These are phyloP conservation scores for Larimichthys crocea DNA, from an alignment of 2,113 vertebrate species.

Conservation along the genomic window DNA sequence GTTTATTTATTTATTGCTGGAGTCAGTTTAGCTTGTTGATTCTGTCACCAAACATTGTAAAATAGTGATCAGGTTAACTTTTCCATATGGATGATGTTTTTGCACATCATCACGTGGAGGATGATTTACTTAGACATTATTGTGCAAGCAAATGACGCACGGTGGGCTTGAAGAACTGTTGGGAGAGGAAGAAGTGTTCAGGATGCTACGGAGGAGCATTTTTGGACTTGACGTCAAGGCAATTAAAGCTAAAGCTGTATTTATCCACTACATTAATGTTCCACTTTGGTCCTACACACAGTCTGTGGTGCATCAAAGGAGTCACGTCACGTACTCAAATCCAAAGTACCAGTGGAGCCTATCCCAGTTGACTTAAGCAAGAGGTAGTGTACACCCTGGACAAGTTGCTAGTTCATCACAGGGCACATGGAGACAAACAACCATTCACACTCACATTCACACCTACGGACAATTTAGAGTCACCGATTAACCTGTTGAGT, in stretches of 20 bases:
- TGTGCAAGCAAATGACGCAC: background rate
- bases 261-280: background rate
- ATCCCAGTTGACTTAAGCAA: too few species aligned
- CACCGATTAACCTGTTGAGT: too few species aligned
- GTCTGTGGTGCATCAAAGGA: background rate
- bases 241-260: background rate
- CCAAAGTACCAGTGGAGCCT: too few species aligned
- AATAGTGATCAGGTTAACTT: background rate
- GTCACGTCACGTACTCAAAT: too few species aligned
- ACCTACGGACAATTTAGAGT: too few species aligned
- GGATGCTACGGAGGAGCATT: conserved; percentile 1
- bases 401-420: too few species aligned
- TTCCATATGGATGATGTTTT: background rate
- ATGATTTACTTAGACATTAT: conserved; percentile 12
- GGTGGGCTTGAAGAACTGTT: background rate
- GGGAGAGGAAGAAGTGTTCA: background rate
- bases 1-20: conserved; percentile 25
- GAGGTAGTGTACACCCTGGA: too few species aligned
- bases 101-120: background rate
- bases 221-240: background rate
- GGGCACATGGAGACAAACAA: too few species aligned
- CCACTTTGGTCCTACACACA: background rate
- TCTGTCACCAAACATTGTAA: conserved; percentile 20
- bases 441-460: too few species aligned
- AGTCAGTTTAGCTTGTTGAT: conserved; percentile 4